Evolutionary conservation across 2,888 invertebrate genomes (phyloP).

Genomic region (Acanthosepion esculentum): DNA sequence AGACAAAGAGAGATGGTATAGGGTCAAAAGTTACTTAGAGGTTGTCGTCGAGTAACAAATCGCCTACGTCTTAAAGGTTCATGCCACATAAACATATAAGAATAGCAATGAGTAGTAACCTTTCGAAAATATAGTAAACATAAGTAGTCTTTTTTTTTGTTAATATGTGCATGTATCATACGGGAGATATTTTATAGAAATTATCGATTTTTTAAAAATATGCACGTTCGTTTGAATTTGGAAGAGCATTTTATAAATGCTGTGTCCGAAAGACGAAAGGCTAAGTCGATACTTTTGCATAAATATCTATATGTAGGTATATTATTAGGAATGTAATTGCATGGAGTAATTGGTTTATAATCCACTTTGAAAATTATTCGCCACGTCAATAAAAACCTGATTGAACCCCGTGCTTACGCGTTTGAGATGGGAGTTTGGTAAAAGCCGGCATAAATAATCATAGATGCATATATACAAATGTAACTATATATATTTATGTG

Average conservation of each 20-base stretch:
- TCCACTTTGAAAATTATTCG: neutral
- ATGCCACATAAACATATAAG: no score
- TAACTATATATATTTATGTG: no score
- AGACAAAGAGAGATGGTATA: no score
- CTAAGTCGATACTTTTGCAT: neutral
- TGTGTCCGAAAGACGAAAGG: neutral
- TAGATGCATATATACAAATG: no score
- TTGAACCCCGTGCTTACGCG: neutral
- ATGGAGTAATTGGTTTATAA: neutral
- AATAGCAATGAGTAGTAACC: no score
- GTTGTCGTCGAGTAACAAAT: no score
- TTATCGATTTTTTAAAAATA: neutral
- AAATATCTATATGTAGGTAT: neutral
- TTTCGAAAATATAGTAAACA: no score
- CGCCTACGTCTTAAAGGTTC: no score
- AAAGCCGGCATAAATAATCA: neutral
- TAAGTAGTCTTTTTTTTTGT: neutral
- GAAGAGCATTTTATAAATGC: neutral
- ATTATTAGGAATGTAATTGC: neutral
- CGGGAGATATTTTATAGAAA: neutral
- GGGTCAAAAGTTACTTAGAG: no score
- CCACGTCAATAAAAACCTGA: neutral
- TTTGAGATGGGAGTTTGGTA: neutral
- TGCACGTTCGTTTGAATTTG: neutral
- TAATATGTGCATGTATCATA: neutral